Base-by-base conservation (phyloP, 2,113 vertebrate species). In the Ranitomeya imitator region DNA sequence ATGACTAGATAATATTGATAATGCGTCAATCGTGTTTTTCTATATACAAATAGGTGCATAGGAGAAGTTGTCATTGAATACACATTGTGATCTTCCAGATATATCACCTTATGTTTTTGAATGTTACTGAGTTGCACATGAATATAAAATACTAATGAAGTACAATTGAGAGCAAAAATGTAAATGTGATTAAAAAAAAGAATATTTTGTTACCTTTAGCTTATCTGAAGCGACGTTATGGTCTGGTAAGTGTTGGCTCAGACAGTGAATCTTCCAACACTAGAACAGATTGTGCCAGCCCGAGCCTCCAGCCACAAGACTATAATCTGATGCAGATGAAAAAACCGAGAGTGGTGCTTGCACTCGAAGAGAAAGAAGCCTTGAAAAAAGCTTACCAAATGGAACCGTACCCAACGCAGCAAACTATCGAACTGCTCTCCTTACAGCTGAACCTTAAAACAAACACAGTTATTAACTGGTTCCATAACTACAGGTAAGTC, bases 401-500 rank as follows among this genome's bases (percentile, higher is more conserved):
- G 91, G 98, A 99, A 90, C 98, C 98, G 1, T 99, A 99, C 93
- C 98, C 98, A 3, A 99, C 98, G 3, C 98, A 99, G 92, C 97
- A 98, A 93, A 99, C 97, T 91, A 99, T 99, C 0, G 98, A 99
- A 93, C 93, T 97, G 87, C 95, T 99, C 51, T 98, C 98, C 19
- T 94, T 97, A 76, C 97, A 98, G 92, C 98, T 99, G 90, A 97
- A 97, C 92, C 98, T 99, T 89, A 98, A 97, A 93, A 99, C 98
- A 91, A 99, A 99, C 95, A 99, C 98, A 0, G 98, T 99, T 93
- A 99, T 99, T 95, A 99, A 99, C 94, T 99, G 98, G 98, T 99
- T 99, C 93, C 98, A 99, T 93, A 99, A 99, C 93, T 99, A 99
- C 96, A 98, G 98, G 98, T 89, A 83, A 85, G 79, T 3, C 37